Evolutionary conservation across 2,888 invertebrate genomes (phyloP).

Genomic region (Camptogramma bilineatum): DNA sequence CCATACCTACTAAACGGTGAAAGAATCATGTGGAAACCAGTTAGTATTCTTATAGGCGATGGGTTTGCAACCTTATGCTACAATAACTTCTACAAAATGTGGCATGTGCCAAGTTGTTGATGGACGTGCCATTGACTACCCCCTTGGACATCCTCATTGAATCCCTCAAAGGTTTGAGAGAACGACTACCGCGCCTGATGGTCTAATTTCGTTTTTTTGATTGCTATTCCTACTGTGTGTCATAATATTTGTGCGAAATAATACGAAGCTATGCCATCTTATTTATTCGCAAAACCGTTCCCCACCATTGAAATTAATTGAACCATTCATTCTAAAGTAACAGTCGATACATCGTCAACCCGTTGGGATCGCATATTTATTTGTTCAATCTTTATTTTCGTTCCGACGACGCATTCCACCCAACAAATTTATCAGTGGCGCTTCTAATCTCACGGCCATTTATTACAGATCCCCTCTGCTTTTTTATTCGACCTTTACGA

Average conservation of each 20-base stretch:
- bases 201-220: no score
- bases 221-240: no score
- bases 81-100: no score
- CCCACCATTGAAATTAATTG: constrained; percentile 26
- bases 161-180: no score
- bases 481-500: constrained; percentile 23
- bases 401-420: constrained; percentile 30
- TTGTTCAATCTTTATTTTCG: constrained; percentile 40
- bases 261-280: neutral
- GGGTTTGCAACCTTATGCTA: no score
- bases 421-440: constrained; percentile 39
- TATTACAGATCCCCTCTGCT: constrained; percentile 16
- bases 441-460: constrained; percentile 26
- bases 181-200: no score
- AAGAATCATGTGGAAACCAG: no score
- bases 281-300: constrained; percentile 5
- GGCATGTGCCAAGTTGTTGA: no score
- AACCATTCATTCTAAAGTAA: constrained; percentile 20
- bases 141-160: no score
- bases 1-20: neutral
- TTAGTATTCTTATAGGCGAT: no score
- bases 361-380: constrained; percentile 36
- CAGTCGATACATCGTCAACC: constrained; percentile 30
- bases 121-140: no score
- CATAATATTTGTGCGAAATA: neutral